phyloP scores from a whole-genome alignment of 1,140 invertebrate species.

The Drosophila lini region DNA sequence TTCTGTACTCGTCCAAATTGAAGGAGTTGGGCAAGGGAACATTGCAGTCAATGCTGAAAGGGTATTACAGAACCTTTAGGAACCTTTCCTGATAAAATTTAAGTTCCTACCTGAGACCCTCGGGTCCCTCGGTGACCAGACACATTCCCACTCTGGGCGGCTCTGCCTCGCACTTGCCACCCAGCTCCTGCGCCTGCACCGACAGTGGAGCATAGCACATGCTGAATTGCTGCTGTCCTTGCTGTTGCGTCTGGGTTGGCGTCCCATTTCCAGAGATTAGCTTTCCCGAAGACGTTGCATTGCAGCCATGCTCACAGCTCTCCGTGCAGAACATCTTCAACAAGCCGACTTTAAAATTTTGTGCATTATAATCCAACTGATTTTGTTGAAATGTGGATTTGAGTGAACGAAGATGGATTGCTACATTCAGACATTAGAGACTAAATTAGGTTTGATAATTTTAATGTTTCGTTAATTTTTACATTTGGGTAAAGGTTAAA shows the following conservation, averaged over 20 bases:
- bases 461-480: background rate
- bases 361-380: constrained; percentile 39
- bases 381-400: constrained; percentile 12
- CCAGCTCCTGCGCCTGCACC: background rate
- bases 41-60: constrained; percentile 60
- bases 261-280: constrained; percentile 3
- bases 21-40: constrained; percentile 57
- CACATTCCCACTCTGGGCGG: constrained; percentile 50
- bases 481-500: no score
- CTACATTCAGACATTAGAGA: background rate
- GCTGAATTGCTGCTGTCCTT: constrained; percentile 11
- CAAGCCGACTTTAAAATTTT: constrained; percentile 25
- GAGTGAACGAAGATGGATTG: background rate
- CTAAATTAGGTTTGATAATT: background rate
- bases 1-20: constrained; percentile 39
- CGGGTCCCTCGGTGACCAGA: constrained; percentile 61
- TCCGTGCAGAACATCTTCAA: constrained; percentile 57
- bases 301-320: constrained; percentile 52
- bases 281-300: constrained; percentile 34
- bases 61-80: background rate
- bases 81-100: background rate
- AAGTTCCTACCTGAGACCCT: constrained; percentile 55
- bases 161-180: constrained; percentile 19
- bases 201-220: constrained; percentile 29
- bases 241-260: background rate